Evolutionary conservation across 2,797 vertebrate genomes (phyloP).

Genomic region (Spea hammondii): DNA sequence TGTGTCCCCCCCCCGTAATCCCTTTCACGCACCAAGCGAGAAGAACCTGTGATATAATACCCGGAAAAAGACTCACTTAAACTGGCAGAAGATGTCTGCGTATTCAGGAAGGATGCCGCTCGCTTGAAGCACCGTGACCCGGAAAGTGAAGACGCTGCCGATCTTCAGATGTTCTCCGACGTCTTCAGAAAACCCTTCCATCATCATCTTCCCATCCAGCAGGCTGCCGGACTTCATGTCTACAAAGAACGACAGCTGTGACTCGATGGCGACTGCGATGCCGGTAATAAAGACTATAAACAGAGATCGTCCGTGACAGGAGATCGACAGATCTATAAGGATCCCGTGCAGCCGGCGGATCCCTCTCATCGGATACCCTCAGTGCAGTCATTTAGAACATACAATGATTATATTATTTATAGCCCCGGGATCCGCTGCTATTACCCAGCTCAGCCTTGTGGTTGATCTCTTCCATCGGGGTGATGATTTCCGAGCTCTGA

Average conservation of each 20-base stretch:
- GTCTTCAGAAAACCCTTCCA: constrained; percentile 75
- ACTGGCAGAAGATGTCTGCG: constrained; percentile 97
- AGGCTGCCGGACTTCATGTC: constrained; percentile 83
- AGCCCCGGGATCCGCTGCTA: constrained; percentile 27
- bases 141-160: constrained; percentile 94
- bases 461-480: constrained; percentile 90
- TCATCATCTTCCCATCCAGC: constrained; percentile 80
- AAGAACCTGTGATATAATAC: background rate
- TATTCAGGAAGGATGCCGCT: constrained; percentile 88
- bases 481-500: constrained; percentile 88
- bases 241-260: constrained; percentile 52
- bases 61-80: constrained; percentile 83
- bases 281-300: too few relatives aligned
- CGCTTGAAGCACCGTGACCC: constrained; percentile 94
- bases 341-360: too few relatives aligned
- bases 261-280: too few relatives aligned
- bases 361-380: too few relatives aligned
- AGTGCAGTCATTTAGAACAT: too few relatives aligned
- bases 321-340: too few relatives aligned
- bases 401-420: too few relatives aligned
- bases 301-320: too few relatives aligned
- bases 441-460: constrained; percentile 88
- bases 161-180: constrained; percentile 84
- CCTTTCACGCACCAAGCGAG: background rate
- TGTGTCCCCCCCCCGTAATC: too few relatives aligned